Evolutionary conservation across 2,888 invertebrate species (phyloP), one percentile per base, ranked within the genome.

Genomic region (Neoascia interrupta): DNA sequence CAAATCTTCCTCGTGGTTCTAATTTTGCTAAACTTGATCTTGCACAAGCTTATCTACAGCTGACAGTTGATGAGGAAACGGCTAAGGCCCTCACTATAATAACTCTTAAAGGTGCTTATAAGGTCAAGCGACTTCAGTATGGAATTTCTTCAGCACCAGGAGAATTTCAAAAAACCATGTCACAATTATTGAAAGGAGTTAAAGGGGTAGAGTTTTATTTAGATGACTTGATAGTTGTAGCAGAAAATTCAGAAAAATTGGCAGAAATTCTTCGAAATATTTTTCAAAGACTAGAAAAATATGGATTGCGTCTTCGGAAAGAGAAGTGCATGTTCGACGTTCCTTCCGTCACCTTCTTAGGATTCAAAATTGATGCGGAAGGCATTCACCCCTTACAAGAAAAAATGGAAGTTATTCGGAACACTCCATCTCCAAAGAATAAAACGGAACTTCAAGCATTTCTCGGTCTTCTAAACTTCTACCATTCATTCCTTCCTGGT

Each of bases 201-300:
- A 16, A 13, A 1, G 16, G 47, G 5, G 16, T 28, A 10, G 18
- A 16, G 26, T 6, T 31, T 6, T 49, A 31, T 16, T 49, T 49
- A 16, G 28, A 49, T n/a, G 47, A 49, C 28, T 15, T 49, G 10
- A 13, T 49, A 10, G 73, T 84, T 0, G 84, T 82, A 8, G 83
- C 82, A 5, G 19, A 34, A 11, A 60, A 37, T 34, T 23, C 43
- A 5, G n/a, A 60, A 5, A 81, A 84, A 5, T 83, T 85, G 63
- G 26, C 83, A 4, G 4, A 43, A 18, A 83, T 82, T n/a, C n/a
- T n/a, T n/a, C n/a, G n/a, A n/a, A n/a, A n/a, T n/a, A n/a, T n/a
- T n/a, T n/a, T n/a, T n/a, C n/a, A n/a, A 18, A 51, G 83, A n/a
- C 76, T 85, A 43, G 10, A 5, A 79, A 70, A 2, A 83, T 83